Conservation (phyloP, 2,888 invertebrate genomes). For the Phyllotreta cruciferae region DNA sequence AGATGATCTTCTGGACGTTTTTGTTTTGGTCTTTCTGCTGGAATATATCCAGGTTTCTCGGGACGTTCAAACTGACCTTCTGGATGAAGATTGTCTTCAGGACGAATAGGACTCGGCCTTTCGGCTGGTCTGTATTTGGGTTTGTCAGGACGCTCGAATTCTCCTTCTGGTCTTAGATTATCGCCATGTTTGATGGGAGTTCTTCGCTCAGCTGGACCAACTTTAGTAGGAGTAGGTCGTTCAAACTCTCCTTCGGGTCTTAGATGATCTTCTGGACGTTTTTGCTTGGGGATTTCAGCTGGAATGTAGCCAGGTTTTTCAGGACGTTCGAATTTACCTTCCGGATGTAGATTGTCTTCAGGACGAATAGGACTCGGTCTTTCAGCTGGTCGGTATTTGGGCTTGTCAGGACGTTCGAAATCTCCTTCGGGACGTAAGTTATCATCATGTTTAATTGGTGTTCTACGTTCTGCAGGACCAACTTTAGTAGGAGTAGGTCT, state of each 20-base stretch:
- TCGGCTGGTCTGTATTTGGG: slow-evolving; percentile 53
- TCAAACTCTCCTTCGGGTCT: slow-evolving; percentile 59
- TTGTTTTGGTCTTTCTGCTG: slow-evolving; percentile 53
- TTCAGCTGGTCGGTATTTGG: slow-evolving; percentile 63
- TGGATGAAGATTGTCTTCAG: slow-evolving; percentile 62
- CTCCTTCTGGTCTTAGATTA: slow-evolving; percentile 61
- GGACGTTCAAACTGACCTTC: slow-evolving; percentile 62
- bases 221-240: slow-evolving; percentile 56
- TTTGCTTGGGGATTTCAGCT: slow-evolving; percentile 60
- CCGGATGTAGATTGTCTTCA: slow-evolving; percentile 63
- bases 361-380: slow-evolving; percentile 60
- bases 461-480: slow-evolving; percentile 57
- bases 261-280: slow-evolving; percentile 67
- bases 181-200: slow-evolving; percentile 53
- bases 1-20: slow-evolving; percentile 61
- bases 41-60: slow-evolving; percentile 58
- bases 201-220: slow-evolving; percentile 51
- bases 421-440: slow-evolving; percentile 67
- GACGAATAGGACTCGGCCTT: slow-evolving; percentile 55
- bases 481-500: slow-evolving; percentile 53
- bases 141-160: slow-evolving; percentile 55
- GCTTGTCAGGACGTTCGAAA: slow-evolving; percentile 59
- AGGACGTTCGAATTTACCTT: slow-evolving; percentile 63
- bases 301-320: slow-evolving; percentile 57
- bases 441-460: slow-evolving; percentile 62